These are phyloP conservation scores for Pomacea canaliculata DNA, from an alignment of 2,888 invertebrate genomes.

Conservation along the genomic window DNA sequence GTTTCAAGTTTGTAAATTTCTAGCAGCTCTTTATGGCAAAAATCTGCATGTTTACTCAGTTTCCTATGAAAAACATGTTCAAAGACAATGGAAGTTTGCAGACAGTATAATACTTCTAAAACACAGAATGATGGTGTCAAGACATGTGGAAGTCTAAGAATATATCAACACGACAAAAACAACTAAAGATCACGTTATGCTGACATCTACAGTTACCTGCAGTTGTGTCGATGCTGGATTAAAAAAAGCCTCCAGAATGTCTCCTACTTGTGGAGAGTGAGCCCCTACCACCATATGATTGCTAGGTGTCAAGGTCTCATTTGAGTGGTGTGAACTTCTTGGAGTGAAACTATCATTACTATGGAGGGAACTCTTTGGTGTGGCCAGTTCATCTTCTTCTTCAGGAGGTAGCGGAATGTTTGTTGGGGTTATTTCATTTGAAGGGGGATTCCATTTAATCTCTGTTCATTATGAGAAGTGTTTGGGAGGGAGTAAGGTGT, in stretches of 20 bases:
- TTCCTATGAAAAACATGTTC: too few relatives aligned
- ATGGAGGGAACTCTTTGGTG: conserved; percentile 34
- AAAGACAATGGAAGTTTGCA: too few relatives aligned
- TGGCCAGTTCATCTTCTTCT: conserved; percentile 55
- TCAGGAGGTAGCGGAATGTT: conserved; percentile 59
- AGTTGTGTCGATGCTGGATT: conserved; percentile 15
- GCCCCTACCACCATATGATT: not conserved
- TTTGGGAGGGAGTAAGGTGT: conserved; percentile 51
- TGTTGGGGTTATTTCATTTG: conserved; percentile 46
- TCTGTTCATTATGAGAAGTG: conserved; percentile 35
- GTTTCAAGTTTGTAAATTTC: too few relatives aligned
- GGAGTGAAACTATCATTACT: not conserved
- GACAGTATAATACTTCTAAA: too few relatives aligned
- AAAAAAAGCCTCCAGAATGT: conserved; percentile 24
- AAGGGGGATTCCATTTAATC: conserved; percentile 6
- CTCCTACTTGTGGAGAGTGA: not conserved
- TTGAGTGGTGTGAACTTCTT: conserved; percentile 24
- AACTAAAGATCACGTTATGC: too few relatives aligned
- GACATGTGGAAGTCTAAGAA: too few relatives aligned
- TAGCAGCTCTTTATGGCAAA: too few relatives aligned
- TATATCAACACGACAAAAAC: too few relatives aligned
- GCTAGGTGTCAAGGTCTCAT: conserved; percentile 14
- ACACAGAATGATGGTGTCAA: too few relatives aligned
- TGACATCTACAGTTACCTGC: conserved; percentile 7
- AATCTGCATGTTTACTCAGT: too few relatives aligned